Evolutionary conservation across 2,888 invertebrate species (phyloP), one percentile per base, ranked within the genome.

Genomic region (Thecophora atra): DNA sequence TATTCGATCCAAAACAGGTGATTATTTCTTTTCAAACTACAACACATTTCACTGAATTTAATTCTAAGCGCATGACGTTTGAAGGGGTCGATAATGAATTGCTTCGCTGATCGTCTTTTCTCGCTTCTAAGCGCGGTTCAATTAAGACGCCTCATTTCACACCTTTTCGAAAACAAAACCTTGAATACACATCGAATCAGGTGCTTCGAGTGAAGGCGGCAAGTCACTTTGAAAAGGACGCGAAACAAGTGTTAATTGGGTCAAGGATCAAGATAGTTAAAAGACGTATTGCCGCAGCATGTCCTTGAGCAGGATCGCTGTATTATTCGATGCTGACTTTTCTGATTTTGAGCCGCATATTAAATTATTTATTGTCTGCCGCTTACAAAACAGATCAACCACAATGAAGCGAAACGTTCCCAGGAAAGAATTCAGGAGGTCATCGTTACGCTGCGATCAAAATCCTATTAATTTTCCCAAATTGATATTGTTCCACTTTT

Each of bases 141-240:
- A 84, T 83, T 83, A 83, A 80, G 78, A 83, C 83, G 83, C 83
- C 83, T 81, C 80, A 84, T 83, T 83, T 84, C 83, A 82, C 83
- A 83, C 84, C 81, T 83, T 83, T 77, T 74, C 71, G 47, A 67
- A 71, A 72, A 73, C 74, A 76, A 72, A 75, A 73, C 69, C 24
- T 24, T 13, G 26, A 15, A 58, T 17, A 74, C 74, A 6, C 52
- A 66, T 26, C 21, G 54, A 70, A 64, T 69, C 60, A 60, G 69
- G 30, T 69, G 69, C 30, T 17, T 28, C 1, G 37, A 17, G 28
- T 42, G 51, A 30, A 30, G 51, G 70, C 62, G 13, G 64, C 47
- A 30, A 56, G 8, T 19, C 28, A 6, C 63, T 70, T 70, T 70
- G 19, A 71, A 54, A n/a, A 37, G 58, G 62, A 28, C n/a, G 72